These are phyloP conservation scores for Aethina tumida DNA, from an alignment of 1,140 invertebrate species.

Conservation along the genomic window DNA sequence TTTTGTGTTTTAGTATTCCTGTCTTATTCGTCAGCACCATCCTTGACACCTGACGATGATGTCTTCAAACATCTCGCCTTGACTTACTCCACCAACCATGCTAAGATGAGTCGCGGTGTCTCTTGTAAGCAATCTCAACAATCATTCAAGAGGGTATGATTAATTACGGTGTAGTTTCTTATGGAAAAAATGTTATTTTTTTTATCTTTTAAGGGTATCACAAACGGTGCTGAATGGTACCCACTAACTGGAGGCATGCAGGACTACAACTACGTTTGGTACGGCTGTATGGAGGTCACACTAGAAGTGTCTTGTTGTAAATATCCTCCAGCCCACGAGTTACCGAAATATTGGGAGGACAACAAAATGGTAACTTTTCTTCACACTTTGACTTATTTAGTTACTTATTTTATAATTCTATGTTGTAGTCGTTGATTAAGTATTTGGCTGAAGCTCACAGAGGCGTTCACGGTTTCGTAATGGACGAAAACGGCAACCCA, in stretches of 20 bases:
- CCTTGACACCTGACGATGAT: conserved; percentile 87
- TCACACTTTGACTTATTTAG: conserved; percentile 5
- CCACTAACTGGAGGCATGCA: conserved; percentile 86
- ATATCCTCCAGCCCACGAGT: conserved; percentile 74
- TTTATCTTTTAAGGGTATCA: conserved; percentile 58
- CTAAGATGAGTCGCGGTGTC: conserved; percentile 71
- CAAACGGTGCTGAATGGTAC: conserved; percentile 89
- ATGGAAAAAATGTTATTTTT: background rate
- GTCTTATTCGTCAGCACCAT: conserved; percentile 63
- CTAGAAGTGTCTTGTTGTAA: conserved; percentile 96
- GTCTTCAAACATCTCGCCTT: conserved; percentile 84
- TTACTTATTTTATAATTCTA: background rate
- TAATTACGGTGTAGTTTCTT: conserved; percentile 1
- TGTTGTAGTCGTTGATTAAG: conserved; percentile 64
- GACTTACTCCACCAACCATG: conserved; percentile 82
- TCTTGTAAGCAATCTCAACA: conserved; percentile 66
- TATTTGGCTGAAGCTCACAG: conserved; percentile 82
- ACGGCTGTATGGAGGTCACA: conserved; percentile 97
- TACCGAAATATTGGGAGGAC: conserved; percentile 90
- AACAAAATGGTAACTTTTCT: conserved; percentile 66
- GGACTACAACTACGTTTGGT: conserved; percentile 97
- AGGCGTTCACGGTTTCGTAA: conserved; percentile 74
- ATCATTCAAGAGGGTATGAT: conserved; percentile 50
- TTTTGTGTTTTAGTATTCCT: conserved; percentile 58
- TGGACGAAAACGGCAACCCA: conserved; percentile 70